A percentile compares a stretch with the other conserved stretches of the same genome.
phyloP scores from a whole-genome alignment of 2,113 vertebrate species.

The Zosterops japonicus region DNA sequence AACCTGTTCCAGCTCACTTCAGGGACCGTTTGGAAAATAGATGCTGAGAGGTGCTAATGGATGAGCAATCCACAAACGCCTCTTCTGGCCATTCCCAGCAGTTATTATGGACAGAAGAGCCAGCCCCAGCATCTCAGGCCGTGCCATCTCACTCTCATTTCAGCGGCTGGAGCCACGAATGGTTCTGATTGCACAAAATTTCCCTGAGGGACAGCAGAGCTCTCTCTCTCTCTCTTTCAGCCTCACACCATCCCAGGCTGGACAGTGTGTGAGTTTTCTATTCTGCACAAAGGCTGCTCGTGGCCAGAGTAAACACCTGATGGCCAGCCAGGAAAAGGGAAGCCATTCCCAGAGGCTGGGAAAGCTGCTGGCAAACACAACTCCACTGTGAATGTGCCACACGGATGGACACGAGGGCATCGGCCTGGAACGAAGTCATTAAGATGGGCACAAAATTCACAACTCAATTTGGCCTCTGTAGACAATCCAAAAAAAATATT shows the following conservation, averaged over 20 bases:
- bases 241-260: neutral
- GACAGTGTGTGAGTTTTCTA: fast-evolving
- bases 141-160: neutral
- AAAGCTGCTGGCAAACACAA: neutral
- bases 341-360: neutral
- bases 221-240: neutral
- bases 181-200: neutral
- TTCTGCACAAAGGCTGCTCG: neutral
- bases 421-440: neutral
- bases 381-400: fast-evolving
- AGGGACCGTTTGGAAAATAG: neutral
- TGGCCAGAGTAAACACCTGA: neutral
- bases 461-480: neutral
- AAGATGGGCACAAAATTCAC: neutral
- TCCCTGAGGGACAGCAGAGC: neutral
- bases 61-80: neutral
- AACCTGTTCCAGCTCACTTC: neutral
- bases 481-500: neutral
- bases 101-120: neutral
- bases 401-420: neutral
- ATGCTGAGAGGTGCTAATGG: neutral
- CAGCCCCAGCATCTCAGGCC: neutral
- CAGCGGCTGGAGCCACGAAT: neutral
- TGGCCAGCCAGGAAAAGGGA: neutral
- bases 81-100: neutral